phyloP scores from a whole-genome alignment of 2,113 vertebrate species.

The Vireo altiloquus region DNA sequence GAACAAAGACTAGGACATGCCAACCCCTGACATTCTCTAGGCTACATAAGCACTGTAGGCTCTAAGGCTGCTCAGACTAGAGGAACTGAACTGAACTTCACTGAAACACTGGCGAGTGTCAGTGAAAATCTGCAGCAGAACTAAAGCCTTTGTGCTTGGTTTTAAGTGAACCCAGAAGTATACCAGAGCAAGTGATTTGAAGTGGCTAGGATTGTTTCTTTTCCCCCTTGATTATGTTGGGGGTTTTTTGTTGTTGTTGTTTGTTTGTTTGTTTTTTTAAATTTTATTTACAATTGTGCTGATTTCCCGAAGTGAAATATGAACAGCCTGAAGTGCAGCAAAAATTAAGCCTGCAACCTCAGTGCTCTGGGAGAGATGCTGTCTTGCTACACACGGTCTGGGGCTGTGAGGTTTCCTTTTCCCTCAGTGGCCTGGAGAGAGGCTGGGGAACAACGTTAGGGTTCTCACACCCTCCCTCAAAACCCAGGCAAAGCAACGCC shows the following conservation, averaged over 20 bases:
- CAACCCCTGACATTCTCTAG: background rate
- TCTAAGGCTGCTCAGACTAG: background rate
- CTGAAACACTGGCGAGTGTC: background rate
- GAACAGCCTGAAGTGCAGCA: background rate
- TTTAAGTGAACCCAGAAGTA: background rate
- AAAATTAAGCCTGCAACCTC: background rate
- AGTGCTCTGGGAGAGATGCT: background rate
- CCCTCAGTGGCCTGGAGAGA: background rate
- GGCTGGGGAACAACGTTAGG: rapidly evolving
- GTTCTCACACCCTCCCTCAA: background rate
- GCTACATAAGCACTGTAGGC: background rate
- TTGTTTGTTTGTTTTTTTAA: background rate
- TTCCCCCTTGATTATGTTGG: too few relatives aligned
- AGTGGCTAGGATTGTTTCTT: background rate
- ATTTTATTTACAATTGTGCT: background rate
- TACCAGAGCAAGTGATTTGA: background rate
- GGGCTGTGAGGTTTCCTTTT: background rate
- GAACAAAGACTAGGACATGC: background rate
- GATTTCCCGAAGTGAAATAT: background rate
- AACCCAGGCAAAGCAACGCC: background rate
- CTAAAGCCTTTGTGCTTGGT: background rate
- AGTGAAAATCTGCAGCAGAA: background rate
- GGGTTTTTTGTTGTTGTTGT: too few relatives aligned
- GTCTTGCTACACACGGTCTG: background rate
- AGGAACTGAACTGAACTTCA: background rate